phyloP scores from a whole-genome alignment of 1,140 invertebrate genomes.

The Spodoptera litura region DNA sequence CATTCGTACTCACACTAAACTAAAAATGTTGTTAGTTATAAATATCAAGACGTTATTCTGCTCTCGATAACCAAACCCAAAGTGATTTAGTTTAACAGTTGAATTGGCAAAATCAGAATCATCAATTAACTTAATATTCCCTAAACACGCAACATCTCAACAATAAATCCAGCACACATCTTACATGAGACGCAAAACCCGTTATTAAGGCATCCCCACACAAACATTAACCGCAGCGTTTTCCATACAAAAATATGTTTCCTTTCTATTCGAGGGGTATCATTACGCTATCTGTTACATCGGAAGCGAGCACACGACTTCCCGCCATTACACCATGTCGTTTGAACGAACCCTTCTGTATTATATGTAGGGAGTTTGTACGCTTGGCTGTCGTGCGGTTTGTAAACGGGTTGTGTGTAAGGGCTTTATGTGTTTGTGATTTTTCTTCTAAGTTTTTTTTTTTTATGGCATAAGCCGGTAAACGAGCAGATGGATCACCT shows the following conservation, averaged over 20 bases:
- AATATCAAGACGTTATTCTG: no score
- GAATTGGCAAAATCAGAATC: no score
- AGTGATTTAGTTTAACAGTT: no score
- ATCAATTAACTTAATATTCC: no score
- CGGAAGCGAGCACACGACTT: conserved; percentile 41
- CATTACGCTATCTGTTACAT: conserved; percentile 47
- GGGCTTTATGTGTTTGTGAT: background rate
- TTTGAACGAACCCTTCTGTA: conserved; percentile 39
- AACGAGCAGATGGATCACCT: background rate
- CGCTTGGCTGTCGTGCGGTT: background rate
- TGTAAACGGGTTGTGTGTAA: background rate
- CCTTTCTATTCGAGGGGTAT: conserved; percentile 41
- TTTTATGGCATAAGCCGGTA: no score
- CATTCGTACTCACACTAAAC: no score
- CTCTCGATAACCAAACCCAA: no score
- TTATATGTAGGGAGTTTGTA: conserved; percentile 1
- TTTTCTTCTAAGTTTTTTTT: no score
- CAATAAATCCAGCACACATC: no score
- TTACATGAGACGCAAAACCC: background rate
- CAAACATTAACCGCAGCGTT: conserved; percentile 22
- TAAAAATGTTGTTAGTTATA: no score
- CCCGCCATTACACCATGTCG: conserved; percentile 46
- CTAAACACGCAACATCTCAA: no score
- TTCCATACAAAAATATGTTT: conserved; percentile 37
- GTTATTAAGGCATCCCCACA: conserved; percentile 19